Evolutionary conservation across 2,888 invertebrate species (phyloP), one percentile per base, ranked within the genome.

Genomic region (Ormyrus pomaceus): DNA sequence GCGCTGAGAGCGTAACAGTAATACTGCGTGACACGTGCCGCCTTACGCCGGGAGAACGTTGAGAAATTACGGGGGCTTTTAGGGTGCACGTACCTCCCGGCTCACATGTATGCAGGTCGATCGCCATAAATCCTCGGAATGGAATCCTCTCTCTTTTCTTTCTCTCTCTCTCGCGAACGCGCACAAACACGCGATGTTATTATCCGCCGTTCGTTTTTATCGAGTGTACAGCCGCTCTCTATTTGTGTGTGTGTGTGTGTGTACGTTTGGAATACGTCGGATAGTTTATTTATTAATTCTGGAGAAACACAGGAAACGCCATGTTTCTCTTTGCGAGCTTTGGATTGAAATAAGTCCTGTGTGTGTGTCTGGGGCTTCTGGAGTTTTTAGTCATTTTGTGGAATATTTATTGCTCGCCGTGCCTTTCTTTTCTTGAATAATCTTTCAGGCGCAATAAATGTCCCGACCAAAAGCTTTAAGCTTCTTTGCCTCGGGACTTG

Each of bases 51-150:
- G 71, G 53, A 82, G 74, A 83, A 81, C 84, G 79, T 84, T 84
- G 85, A 84, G 85, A 85, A 84, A 86, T 84, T 84, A 85, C 82
- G 76, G 70, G 65, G 46, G 77, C 80, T 76, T 80, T 82, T 75
- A 64, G 73, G 61, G 78, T 77, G 77, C 74, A 76, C 71, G 75
- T 71, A 75, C 65, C n/a, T 1, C 13, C 66, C 66, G 61, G 82
- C 79, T 84, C 83, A 79, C 80, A 80, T 83, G 77, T 81, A 79
- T 82, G 84, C 84, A 82, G 83, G 82, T 83, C 84, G 83, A 83
- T 81, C 82, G 79, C 82, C 85, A 86, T 87, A 87, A 87, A 87
- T 87, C 86, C 83, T 84, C 83, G 82, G 84, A 87, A 87, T 87
- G 86, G 84, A 86, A 86, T 84, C 83, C 64, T 59, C 81, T 77